These are phyloP conservation scores for Nibea coibor DNA, from an alignment of 2,113 vertebrate species.

Conservation along the genomic window DNA sequence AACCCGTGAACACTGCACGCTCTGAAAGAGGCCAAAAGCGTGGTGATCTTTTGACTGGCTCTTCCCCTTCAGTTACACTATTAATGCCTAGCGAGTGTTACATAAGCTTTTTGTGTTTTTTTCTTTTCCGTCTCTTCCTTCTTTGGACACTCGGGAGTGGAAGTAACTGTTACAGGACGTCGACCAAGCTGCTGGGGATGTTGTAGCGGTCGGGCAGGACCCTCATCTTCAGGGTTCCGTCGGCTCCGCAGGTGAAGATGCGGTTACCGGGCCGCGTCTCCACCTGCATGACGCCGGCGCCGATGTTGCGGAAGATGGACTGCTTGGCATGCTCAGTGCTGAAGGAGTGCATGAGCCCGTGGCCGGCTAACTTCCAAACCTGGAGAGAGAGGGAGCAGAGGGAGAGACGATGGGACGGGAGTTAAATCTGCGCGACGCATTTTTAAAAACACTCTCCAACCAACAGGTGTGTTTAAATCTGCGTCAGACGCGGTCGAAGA, in stretches of 20 bases:
- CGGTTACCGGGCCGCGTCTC: slow-evolving; percentile 91
- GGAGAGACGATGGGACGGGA: neutral
- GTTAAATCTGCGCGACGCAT: neutral
- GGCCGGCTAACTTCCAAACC: slow-evolving; percentile 95
- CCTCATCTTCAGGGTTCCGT: slow-evolving; percentile 97
- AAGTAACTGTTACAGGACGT: slow-evolving; percentile 86
- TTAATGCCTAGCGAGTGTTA: slow-evolving; percentile 65
- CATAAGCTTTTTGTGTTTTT: slow-evolving; percentile 45
- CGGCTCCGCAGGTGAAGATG: slow-evolving; percentile 97
- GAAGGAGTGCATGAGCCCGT: slow-evolving; percentile 95
- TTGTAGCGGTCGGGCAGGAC: slow-evolving; percentile 94
- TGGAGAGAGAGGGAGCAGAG: slow-evolving; percentile 66
- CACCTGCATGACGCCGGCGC: slow-evolving; percentile 95
- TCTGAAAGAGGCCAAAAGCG: slow-evolving; percentile 65
- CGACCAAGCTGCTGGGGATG: slow-evolving; percentile 89
- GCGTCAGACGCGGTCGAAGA: neutral
- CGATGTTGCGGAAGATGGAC: slow-evolving; percentile 98
- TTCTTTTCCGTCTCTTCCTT: slow-evolving; percentile 33
- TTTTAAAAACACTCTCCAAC: no score
- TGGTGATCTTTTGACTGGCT: slow-evolving; percentile 43
- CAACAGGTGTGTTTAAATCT: neutral
- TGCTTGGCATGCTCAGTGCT: slow-evolving; percentile 97
- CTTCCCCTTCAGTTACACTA: slow-evolving; percentile 35
- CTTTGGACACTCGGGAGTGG: slow-evolving; percentile 48
- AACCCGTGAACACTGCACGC: slow-evolving; percentile 63